Evolutionary conservation across 2,113 vertebrate species (phyloP), one percentile per base, ranked within the genome.

Genomic region (Piprites chloris): DNA sequence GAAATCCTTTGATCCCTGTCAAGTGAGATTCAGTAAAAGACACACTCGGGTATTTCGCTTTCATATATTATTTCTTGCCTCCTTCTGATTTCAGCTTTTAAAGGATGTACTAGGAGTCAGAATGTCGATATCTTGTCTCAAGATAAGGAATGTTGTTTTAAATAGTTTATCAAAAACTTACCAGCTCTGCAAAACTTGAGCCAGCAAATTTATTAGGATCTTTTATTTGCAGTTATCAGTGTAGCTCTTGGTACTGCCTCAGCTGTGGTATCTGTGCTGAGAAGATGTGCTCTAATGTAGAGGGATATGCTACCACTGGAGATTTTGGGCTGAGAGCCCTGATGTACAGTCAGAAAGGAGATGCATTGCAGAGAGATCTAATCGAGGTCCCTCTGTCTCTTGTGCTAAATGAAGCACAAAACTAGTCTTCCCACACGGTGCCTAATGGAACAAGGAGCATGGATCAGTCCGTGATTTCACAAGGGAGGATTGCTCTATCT

Each of bases 351-450:
- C 85, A 65, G 80, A 56, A 87, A 87, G 76, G 86, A 86, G 85
- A 93, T 81, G 61, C 44, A 53, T 33, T 92, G 86, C 76, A 75
- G 92, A 75, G 88, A 87, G 83, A 95, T 85, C 37, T 92, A 75
- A 90, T 87, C 56, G 33, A 96, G 83, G 81, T 93, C 94, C 86
- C 84, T 92, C 90, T 95, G 90, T 89, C 86, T 85, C 76, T 94
- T 79, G 83, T 85, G 96, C 80, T 95, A 90, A 97, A 95, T 80
- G 92, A 97, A 90, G 92, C 85, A 41, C 11, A 9, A 85, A 95
- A 91, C 85, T 79, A 68, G 42, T 84, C 83, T 94, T 91, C 90
- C 92, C 86, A 77, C 84, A 41, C 37, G 9, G 35, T 81, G 52
- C 47, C 77, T 93, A 62, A 92, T 83, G 85, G 94, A 92, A 88